Conservation (phyloP, 2,113 vertebrate genomes). For the Labeo catla region DNA sequence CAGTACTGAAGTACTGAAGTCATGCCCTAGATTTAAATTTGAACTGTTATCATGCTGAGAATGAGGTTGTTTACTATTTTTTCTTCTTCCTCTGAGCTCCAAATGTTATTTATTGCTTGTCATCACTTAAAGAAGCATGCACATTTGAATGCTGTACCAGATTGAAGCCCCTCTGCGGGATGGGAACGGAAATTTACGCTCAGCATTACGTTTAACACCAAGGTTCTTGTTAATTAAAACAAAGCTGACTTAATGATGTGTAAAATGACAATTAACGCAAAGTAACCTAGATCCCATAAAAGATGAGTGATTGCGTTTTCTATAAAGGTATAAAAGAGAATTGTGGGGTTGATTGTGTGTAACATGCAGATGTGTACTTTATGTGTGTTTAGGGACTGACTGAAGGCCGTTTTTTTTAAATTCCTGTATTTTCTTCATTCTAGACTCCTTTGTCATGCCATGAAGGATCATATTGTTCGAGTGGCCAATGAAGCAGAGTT, state of each 20-base stretch:
- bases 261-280: constrained; percentile 89
- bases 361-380: neutral
- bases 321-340: constrained; percentile 69
- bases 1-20: neutral
- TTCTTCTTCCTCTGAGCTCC: constrained; percentile 47
- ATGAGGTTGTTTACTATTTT: constrained; percentile 18
- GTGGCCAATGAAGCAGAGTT: constrained; percentile 98
- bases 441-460: constrained; percentile 95
- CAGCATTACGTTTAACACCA: constrained; percentile 80
- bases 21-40: constrained; percentile 29
- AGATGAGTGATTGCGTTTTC: constrained; percentile 78
- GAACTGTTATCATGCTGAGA: constrained; percentile 12
- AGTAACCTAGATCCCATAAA: constrained; percentile 72
- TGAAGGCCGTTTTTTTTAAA: neutral
- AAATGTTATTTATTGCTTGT: constrained; percentile 85
- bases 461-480: constrained; percentile 98
- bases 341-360: constrained; percentile 45
- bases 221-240: constrained; percentile 88
- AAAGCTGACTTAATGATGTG: constrained; percentile 90
- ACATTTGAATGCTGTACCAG: constrained; percentile 85
- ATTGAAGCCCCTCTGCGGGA: constrained; percentile 82
- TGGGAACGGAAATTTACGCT: constrained; percentile 71
- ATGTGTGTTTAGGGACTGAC: neutral
- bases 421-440: constrained; percentile 11
- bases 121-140: constrained; percentile 85